These are phyloP conservation scores for Arrhamphus sclerolepis DNA, from an alignment of 2,797 vertebrate genomes.

Conservation along the genomic window DNA sequence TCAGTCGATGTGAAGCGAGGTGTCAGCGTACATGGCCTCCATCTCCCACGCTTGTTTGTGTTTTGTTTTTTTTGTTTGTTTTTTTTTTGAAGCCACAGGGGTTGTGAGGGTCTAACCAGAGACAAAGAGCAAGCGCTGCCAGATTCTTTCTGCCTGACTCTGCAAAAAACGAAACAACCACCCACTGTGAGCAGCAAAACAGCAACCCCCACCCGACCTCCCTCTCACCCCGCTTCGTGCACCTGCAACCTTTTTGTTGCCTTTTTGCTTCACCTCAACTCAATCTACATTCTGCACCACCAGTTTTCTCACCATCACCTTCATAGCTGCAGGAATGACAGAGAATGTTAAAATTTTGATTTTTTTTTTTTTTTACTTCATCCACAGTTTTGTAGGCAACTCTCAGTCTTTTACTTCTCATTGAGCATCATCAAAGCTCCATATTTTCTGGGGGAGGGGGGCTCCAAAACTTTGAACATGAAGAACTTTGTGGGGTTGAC, in stretches of 20 bases:
- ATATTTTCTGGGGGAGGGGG: conserved; percentile 10
- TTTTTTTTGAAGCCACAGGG: conserved; percentile 25
- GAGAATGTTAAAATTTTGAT: conserved; percentile 32
- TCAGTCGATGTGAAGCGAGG: conserved; percentile 30
- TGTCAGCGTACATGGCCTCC: conserved; percentile 31
- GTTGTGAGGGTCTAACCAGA: conserved; percentile 37
- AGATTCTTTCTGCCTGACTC: conserved; percentile 56
- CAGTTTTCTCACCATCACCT: conserved; percentile 4
- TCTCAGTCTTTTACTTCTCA: conserved; percentile 15
- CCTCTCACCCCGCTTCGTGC: conserved; percentile 38
- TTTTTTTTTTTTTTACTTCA: conserved; percentile 6
- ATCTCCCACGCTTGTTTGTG: conserved; percentile 24
- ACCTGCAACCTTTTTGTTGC: conserved; percentile 25
- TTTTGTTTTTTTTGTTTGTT: conserved; percentile 3
- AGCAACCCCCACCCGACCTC: neutral
- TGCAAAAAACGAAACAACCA: conserved; percentile 47
- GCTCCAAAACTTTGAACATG: conserved; percentile 62
- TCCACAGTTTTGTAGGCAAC: conserved; percentile 19
- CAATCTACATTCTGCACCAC: neutral
- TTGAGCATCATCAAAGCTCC: conserved; percentile 43
- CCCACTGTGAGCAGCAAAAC: conserved; percentile 3
- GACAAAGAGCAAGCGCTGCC: conserved; percentile 48
- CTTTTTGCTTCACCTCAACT: neutral
- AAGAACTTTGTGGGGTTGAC: conserved; percentile 60
- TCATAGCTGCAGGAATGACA: conserved; percentile 16